Conservation (phyloP, 2,113 vertebrate genomes). For the Aplodontia rufa region DNA sequence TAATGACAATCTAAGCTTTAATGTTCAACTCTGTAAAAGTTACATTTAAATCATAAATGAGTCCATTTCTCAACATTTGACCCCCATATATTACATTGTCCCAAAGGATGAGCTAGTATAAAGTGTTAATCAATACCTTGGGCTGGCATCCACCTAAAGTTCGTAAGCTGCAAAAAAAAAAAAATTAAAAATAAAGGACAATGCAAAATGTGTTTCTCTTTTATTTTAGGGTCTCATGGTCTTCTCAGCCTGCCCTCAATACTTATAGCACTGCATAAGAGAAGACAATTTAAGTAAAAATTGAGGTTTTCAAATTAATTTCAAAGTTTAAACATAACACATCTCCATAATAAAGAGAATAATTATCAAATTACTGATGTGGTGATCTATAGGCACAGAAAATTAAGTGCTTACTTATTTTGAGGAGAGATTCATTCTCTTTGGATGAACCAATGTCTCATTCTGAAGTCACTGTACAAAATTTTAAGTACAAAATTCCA, state of each 20-base stretch:
- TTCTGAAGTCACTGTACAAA: conserved; percentile 6
- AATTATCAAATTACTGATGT: neutral
- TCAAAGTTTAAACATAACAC: conserved; percentile 18
- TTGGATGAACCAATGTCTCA: neutral
- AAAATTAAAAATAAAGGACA: conserved; percentile 1
- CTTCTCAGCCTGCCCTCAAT: neutral
- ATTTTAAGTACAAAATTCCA: conserved; percentile 9
- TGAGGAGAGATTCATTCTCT: neutral
- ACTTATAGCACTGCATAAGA: conserved; percentile 19
- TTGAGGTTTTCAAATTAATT: conserved; percentile 35
- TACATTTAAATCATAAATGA: conserved; percentile 68
- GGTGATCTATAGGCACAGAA: neutral
- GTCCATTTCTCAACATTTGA: conserved; percentile 60
- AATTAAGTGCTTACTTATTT: conserved; percentile 36
- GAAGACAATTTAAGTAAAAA: conserved; percentile 48
- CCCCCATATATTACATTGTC: conserved; percentile 39
- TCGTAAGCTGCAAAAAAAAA: conserved; percentile 38
- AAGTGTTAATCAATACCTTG: conserved; percentile 76
- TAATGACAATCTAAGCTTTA: conserved; percentile 65
- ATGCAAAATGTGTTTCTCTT: conserved; percentile 40
- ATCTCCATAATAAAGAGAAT: neutral
- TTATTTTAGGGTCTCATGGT: neutral
- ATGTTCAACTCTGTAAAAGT: conserved; percentile 63
- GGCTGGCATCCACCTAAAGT: neutral
- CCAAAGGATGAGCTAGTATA: conserved; percentile 48